Percentiles rank a stretch among this genome's conserved stretches.
These are phyloP conservation scores for Heliconius eleuchia DNA, from an alignment of 1,140 invertebrate species.

Conservation along the genomic window DNA sequence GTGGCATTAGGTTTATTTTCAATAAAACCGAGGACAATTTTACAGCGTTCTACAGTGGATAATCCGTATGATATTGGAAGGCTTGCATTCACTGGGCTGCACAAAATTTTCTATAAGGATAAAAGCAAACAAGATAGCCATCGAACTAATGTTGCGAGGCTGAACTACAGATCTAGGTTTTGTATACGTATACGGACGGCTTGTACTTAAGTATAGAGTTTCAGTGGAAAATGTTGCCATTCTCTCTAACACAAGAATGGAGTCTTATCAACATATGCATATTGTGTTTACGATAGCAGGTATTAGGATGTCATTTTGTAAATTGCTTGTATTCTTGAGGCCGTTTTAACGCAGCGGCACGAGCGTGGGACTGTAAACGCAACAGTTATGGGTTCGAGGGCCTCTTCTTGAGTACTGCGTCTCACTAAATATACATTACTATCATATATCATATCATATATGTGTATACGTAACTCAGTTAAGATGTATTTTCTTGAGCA, in stretches of 20 bases:
- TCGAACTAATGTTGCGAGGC: constrained; percentile 68
- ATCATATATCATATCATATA: too few relatives aligned
- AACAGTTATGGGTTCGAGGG: too few relatives aligned
- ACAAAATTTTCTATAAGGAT: constrained; percentile 81
- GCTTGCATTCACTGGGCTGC: constrained; percentile 78
- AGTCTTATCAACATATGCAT: neutral
- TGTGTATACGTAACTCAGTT: too few relatives aligned
- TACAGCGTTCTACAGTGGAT: constrained; percentile 74
- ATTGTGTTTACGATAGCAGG: neutral
- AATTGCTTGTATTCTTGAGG: neutral
- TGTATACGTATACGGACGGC: constrained; percentile 17
- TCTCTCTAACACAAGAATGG: neutral
- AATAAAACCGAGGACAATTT: constrained; percentile 47
- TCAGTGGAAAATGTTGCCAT: neutral
- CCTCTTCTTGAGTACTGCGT: too few relatives aligned
- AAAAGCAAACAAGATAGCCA: constrained; percentile 80
- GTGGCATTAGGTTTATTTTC: constrained; percentile 52
- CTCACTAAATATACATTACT: too few relatives aligned
- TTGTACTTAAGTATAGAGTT: constrained; percentile 3
- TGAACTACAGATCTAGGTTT: constrained; percentile 34
- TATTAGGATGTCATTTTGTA: neutral
- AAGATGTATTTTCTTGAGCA: too few relatives aligned
- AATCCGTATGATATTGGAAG: constrained; percentile 79
- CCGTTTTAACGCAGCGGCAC: too few relatives aligned
- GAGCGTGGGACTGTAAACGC: too few relatives aligned